Base-by-base conservation (phyloP, 2,113 vertebrate species). In the Nyctereutes procyonoides region DNA sequence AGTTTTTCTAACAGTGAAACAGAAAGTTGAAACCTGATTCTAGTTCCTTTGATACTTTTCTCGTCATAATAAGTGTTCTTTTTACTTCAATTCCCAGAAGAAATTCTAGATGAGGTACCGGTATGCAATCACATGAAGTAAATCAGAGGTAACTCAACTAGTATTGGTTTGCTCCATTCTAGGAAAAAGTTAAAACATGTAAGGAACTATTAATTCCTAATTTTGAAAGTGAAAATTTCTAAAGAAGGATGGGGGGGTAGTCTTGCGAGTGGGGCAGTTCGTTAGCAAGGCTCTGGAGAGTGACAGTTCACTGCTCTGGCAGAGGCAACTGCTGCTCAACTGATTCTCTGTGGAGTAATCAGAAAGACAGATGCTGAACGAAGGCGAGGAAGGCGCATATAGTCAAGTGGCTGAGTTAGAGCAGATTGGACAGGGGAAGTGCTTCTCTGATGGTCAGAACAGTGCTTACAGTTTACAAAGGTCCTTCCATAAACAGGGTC, bases 21-120 rank as follows among this genome's bases (percentile, higher is more conserved):
- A 87, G 58, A 97, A 96, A 96, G 74, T 74, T 26, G 95, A 97
- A 97, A 96, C 48, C 63, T 90, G 90, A 97, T 93, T 96, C 91
- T 91, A 71, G 97, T 79, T 88, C 71, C 88, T 96, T 88, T 95
- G 74, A 86, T 98, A 86, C 24, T 90, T 15, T 94, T 84, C 55
- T 96, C 51, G 73, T 71, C 81, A 81, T 20, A 81, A 97, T 95
- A 95, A 97, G 35, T 86, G 73, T 77, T 96, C 93, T 86, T 96
- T 96, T 79, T 58, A 79, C 62, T 92, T 35, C 56, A 79, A 71
- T 83, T 97, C 73, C 86, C 73, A 87, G 93, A 93, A 95, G 98
- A 97, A 95, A 98, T 90, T 96, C 79, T 89, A 95, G 80, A 93
- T 53, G 73, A 19, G 85, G 53, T 48, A 20, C 28, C 69, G 48